Conservation (phyloP, 92 coral and sea anemone species). For the Scolanthus callimorphus region DNA sequence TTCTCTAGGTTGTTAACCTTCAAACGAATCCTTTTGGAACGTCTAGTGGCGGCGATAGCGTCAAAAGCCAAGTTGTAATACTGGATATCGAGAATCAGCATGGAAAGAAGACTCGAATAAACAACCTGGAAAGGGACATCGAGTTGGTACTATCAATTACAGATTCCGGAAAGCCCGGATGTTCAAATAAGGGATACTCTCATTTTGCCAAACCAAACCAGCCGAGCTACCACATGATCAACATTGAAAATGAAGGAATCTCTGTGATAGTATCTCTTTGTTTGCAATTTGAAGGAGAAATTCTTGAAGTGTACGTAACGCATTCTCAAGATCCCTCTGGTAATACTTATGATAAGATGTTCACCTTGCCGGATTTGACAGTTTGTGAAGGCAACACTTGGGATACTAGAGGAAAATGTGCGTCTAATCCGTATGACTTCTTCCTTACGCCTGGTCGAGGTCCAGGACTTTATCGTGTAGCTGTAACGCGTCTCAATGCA, state of each 20-base stretch:
- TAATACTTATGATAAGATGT: not conserved
- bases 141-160: too few relatives aligned
- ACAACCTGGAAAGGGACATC: too few relatives aligned
- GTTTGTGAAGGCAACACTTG: not conserved
- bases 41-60: not conserved
- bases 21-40: not conserved
- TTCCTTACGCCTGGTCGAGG: not conserved
- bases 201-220: not conserved
- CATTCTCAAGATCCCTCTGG: not conserved
- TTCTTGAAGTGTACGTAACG: not conserved
- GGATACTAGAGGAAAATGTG: not conserved
- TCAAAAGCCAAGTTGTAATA: not conserved
- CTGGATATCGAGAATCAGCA: not conserved
- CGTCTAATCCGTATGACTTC: not conserved
- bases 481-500: not conserved
- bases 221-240: not conserved
- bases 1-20: not conserved
- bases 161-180: too few relatives aligned
- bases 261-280: not conserved
- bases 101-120: too few relatives aligned
- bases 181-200: too few relatives aligned
- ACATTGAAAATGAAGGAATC: not conserved
- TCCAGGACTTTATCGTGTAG: not conserved
- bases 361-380: not conserved
- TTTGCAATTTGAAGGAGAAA: not conserved